Base-by-base conservation (phyloP, 2,113 vertebrate species). In the Nannospalax galili region DNA sequence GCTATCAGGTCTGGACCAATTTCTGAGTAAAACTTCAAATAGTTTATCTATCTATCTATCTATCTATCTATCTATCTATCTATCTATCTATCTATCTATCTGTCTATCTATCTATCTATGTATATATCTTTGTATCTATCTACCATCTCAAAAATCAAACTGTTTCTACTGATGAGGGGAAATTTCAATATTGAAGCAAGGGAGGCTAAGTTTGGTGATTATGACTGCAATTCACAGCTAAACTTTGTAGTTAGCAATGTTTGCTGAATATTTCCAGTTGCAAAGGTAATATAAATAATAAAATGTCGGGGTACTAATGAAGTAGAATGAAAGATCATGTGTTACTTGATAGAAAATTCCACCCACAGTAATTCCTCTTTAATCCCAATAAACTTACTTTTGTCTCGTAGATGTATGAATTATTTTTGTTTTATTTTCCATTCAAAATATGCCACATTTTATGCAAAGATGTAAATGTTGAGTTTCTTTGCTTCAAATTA, bases 251-350 rank as follows among this genome's bases (percentile, higher is more conserved):
- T 26, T 85, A 95, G 62, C 78, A 96, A 7, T 93, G 37, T 97
- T 96, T 96, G 32, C 84, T 96, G 22, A 90, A 35, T 75, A 69
- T 73, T 84, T 96, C 40, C 45, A 91, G 30, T 0, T 81, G 67
- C 11, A 92, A 95, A 95, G 96, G 77, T 32, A 98, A 90, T 96
- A 70, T 65, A 88, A 95, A 94, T 45, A 95, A 81, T 95, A 72
- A 97, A 97, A 91, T 80, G 84, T 56, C 52, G 94, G 82, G 45
- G 28, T 42, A 97, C n/a, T 70, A 10, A 40, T 69, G 58, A 2
- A 84, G 40, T 22, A 95, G 74, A 32, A 8, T n/a, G 56, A 81
- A 79, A 52, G 60, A 26, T 30, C n/a, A 94, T 45, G 72, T 40
- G 81, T 40, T 12, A 15, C 0, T 78, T 37, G 77, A 3, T 94